These are phyloP conservation scores for Exephanes ischioxanthus DNA, from an alignment of 2,888 invertebrate genomes.

Conservation along the genomic window DNA sequence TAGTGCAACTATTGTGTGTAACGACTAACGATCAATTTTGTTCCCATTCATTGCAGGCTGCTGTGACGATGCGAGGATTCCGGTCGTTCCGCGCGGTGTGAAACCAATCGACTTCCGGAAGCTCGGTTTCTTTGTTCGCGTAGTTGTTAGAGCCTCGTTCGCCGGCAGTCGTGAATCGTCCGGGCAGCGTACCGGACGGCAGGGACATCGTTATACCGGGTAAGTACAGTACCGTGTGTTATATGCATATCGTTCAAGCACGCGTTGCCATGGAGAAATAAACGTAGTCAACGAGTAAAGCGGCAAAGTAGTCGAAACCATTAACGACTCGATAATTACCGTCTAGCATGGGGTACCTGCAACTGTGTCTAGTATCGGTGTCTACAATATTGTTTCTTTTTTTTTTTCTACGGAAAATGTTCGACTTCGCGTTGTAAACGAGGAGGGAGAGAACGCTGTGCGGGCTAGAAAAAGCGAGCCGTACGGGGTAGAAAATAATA, in stretches of 20 bases:
- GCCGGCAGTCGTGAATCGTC: slow-evolving; percentile 20
- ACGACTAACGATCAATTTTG: slow-evolving; percentile 25
- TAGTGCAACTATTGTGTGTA: neutral
- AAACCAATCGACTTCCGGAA: slow-evolving; percentile 64
- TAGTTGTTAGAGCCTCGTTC: slow-evolving; percentile 55
- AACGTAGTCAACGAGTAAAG: slow-evolving; percentile 27
- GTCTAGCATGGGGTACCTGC: slow-evolving; percentile 9
- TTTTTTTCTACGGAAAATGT: slow-evolving; percentile 36
- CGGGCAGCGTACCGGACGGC: slow-evolving; percentile 34
- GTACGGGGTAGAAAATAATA: slow-evolving; percentile 43
- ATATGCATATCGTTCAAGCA: slow-evolving; percentile 30
- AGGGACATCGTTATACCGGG: slow-evolving; percentile 32
- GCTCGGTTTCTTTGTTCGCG: slow-evolving; percentile 50
- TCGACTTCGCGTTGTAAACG: slow-evolving; percentile 19
- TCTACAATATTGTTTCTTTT: slow-evolving; percentile 38
- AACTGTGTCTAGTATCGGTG: slow-evolving; percentile 13
- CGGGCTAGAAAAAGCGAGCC: neutral
- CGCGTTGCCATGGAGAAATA: slow-evolving; percentile 56
- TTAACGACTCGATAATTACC: slow-evolving; percentile 61
- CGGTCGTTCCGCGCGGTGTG: slow-evolving; percentile 42
- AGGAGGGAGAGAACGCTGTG: neutral
- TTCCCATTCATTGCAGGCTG: slow-evolving; percentile 52
- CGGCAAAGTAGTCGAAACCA: slow-evolving; percentile 49
- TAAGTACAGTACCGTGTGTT: slow-evolving; percentile 12
- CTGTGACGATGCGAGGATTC: slow-evolving; percentile 57